Conservation (phyloP, 64 coral and sea anemone genomes). For the Montipora capricornis region DNA sequence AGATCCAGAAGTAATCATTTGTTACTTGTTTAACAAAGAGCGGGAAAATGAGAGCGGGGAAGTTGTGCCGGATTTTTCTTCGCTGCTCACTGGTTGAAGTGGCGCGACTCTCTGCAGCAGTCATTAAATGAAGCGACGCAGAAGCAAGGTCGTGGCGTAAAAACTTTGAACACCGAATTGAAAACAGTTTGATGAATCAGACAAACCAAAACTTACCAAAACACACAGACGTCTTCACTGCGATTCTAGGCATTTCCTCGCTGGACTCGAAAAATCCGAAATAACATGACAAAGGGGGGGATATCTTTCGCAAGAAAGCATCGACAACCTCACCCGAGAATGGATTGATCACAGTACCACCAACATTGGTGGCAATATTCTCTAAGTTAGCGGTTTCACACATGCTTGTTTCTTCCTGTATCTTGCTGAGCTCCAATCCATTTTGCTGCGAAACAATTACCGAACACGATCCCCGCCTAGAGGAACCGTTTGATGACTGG, state of each 20-base stretch:
- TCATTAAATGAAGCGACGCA: no score
- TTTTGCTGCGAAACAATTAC: constrained; percentile 22
- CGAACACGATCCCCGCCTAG: constrained; percentile 51
- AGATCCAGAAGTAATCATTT: no score
- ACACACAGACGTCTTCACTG: constrained; percentile 58
- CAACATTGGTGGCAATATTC: constrained; percentile 16
- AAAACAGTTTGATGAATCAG: not conserved
- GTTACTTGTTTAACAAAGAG: no score
- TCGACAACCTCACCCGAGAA: constrained; percentile 78
- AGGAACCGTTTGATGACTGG: constrained; percentile 55
- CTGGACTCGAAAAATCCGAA: constrained; percentile 52
- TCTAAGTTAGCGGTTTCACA: not conserved
- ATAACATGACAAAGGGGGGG: constrained; percentile 60
- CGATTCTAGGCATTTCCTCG: constrained; percentile 78
- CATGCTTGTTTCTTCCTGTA: constrained; percentile 29
- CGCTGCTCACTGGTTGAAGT: no score
- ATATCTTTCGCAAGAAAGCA: constrained; percentile 35
- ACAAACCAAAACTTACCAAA: constrained; percentile 67
- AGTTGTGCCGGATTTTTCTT: no score
- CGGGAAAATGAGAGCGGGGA: no score
- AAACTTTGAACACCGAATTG: no score
- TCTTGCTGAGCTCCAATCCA: constrained; percentile 48
- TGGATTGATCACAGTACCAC: constrained; percentile 77
- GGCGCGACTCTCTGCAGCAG: no score
- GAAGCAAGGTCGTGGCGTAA: no score